Conservation (phyloP, 1,140 invertebrate species). For the Orius insidiosus region DNA sequence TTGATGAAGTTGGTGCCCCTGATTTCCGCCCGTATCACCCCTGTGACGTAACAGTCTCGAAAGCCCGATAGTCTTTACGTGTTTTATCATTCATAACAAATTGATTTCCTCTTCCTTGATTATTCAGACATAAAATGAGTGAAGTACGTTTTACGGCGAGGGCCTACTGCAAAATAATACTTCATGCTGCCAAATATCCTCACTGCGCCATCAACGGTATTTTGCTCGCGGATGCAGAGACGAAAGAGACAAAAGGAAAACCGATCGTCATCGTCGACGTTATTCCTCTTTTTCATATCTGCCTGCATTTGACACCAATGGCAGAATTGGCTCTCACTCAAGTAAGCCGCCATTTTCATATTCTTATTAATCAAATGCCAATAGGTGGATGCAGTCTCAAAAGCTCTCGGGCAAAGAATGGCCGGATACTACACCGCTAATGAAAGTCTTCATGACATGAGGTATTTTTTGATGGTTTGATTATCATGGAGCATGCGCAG, state of each 20-base stretch:
- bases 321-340: constrained; percentile 79
- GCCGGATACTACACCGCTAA: constrained; percentile 80
- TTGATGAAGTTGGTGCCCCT: too few relatives aligned
- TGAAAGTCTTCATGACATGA: constrained; percentile 59
- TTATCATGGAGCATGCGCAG: too few relatives aligned
- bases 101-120: too few relatives aligned
- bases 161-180: constrained; percentile 77
- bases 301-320: constrained; percentile 79
- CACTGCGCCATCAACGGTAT: constrained; percentile 82
- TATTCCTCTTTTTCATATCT: constrained; percentile 81
- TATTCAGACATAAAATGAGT: constrained; percentile 31
- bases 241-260: constrained; percentile 36
- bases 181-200: constrained; percentile 86
- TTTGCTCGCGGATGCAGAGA: constrained; percentile 50
- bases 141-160: constrained; percentile 54
- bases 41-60: too few relatives aligned
- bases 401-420: constrained; percentile 47
- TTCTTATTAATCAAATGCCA: too few relatives aligned
- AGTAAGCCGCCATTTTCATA: constrained; percentile 42
- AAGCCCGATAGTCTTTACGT: too few relatives aligned
- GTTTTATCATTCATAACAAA: too few relatives aligned
- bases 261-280: constrained; percentile 63
- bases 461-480: too few relatives aligned
- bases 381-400: constrained; percentile 60
- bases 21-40: too few relatives aligned